Evolutionary conservation across 2,888 invertebrate species (phyloP).

Genomic region (Eubasilissa splendida): DNA sequence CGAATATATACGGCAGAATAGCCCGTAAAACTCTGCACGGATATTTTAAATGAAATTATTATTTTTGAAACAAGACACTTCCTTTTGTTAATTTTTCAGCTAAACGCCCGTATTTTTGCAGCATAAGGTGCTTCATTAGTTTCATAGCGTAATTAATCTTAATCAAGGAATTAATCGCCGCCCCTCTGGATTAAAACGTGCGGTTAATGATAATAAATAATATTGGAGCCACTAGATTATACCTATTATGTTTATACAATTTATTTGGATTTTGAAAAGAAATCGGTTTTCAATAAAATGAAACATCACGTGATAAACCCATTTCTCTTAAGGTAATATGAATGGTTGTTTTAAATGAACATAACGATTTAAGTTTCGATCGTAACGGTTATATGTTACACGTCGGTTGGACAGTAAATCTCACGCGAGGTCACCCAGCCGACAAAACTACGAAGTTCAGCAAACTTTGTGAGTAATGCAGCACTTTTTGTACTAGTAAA

Average conservation of each 20-base stretch:
- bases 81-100: too few relatives aligned
- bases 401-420: neutral
- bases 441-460: slow-evolving; percentile 7
- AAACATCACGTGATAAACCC: neutral
- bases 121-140: slow-evolving; percentile 17
- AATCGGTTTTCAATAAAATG: neutral
- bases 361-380: neutral
- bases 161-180: slow-evolving; percentile 16
- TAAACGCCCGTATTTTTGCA: too few relatives aligned
- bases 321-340: neutral
- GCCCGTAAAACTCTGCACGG: too few relatives aligned
- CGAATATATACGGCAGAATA: too few relatives aligned
- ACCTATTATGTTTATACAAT: neutral
- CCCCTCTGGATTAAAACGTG: neutral
- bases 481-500: slow-evolving; percentile 48
- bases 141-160: slow-evolving; percentile 30
- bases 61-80: neutral
- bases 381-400: neutral
- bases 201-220: neutral
- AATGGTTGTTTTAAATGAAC: neutral
- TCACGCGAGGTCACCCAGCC: neutral
- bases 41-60: neutral
- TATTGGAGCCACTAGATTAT: neutral
- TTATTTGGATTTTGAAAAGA: neutral
- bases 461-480: slow-evolving; percentile 55